Base-by-base conservation (phyloP, 2,113 vertebrate genomes). In the Mystacornis crossleyi region DNA sequence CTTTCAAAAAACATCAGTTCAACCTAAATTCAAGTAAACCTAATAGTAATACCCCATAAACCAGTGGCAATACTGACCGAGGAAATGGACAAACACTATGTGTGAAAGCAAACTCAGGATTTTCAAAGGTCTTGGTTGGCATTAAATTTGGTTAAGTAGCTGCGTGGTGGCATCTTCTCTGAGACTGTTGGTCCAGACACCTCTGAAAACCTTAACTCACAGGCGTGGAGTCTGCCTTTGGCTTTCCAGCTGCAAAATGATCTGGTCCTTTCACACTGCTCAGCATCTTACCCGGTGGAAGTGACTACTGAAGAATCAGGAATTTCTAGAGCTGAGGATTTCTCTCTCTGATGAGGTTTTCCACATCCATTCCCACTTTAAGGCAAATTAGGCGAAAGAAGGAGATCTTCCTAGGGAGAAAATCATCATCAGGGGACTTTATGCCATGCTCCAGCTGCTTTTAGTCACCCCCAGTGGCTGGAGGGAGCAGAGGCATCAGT, bases 311-410 rank as follows among this genome's bases (percentile, higher is more conserved):
- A 25, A 72, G 71, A 50, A 65, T 42, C 42, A 28, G 77, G 40
- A 69, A 86, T 40, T 54, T 60, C 43, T 34, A 48, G 31, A 26
- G 31, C 50, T 48, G 31, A 83, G 24, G 36, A 65, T 89, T 88
- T 83, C n/a, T 7, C 18, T 18, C 81, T 55, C 62, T 45, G 24
- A n/a, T 10, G 10, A 73, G 34, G 54, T 57, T 55, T 71, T 21
- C 40, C 0, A 0, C 1, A 1, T 74, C 34, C 34, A 16, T 72
- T 67, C 48, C 43, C 36, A 20, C 31, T 87, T 86, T 2, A 54
- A 71, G 38, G 21, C n/a, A 87, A 50, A 19, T 26, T 7, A 79
- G 55, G 36, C 10, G 8, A 55, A 70, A 73, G 42, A 21, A 86
- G 20, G 25, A 93, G 61, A 14, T 26, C 61, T 10, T 77, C 43